These are phyloP conservation scores for Corella eumyota DNA, from an alignment of 23 tunicate species.

Conservation along the genomic window DNA sequence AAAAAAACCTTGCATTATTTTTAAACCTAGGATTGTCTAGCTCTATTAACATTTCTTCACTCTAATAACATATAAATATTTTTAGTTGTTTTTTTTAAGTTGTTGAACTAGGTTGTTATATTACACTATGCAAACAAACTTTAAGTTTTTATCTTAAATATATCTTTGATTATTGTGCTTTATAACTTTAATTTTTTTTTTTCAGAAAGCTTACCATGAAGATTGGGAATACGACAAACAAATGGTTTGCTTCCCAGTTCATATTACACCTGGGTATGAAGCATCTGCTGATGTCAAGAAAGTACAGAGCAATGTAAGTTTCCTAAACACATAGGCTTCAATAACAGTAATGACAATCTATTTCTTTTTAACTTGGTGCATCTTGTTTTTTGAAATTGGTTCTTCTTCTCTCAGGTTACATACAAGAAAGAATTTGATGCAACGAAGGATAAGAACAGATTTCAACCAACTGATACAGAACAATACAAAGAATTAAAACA, in stretches of 20 bases:
- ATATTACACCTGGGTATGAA: slow-evolving; percentile 80
- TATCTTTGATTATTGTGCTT: too few relatives aligned
- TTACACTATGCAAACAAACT: too few relatives aligned
- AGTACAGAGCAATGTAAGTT: slow-evolving; percentile 58
- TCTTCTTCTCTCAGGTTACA: slow-evolving; percentile 29
- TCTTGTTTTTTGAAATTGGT: too few relatives aligned
- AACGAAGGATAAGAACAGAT: slow-evolving; percentile 32
- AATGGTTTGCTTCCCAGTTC: slow-evolving; percentile 70
- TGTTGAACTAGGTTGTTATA: too few relatives aligned
- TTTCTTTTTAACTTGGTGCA: too few relatives aligned
- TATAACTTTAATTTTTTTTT: neutral
- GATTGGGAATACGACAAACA: slow-evolving; percentile 78
- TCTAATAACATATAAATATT: neutral
- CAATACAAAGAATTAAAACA: slow-evolving; percentile 50
- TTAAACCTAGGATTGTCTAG: too few relatives aligned
- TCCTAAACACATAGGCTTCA: neutral
- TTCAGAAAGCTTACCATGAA: slow-evolving; percentile 50
- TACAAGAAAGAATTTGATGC: slow-evolving; percentile 58
- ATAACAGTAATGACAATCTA: too few relatives aligned
- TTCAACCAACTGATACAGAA: slow-evolving; percentile 50
- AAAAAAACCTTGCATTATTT: too few relatives aligned
- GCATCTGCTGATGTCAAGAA: slow-evolving; percentile 40
- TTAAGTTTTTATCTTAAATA: too few relatives aligned
- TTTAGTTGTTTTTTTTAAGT: neutral
- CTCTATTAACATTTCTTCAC: too few relatives aligned